These are phyloP conservation scores for Eupithecia centaureata DNA, from an alignment of 2,888 invertebrate genomes.

Conservation along the genomic window DNA sequence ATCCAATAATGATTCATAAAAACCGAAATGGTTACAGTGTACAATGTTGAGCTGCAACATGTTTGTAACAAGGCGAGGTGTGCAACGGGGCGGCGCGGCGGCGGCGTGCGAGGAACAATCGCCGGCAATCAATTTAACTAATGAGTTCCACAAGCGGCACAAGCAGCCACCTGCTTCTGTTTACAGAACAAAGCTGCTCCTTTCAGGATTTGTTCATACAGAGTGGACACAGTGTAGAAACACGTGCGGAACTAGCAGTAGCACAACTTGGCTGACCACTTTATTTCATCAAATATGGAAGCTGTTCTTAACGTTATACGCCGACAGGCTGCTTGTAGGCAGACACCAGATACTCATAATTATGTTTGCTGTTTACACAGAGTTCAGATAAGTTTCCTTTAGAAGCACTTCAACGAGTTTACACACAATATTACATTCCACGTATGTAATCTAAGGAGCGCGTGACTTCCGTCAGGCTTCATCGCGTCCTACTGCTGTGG, in stretches of 20 bases:
- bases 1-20: neutral
- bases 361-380: neutral
- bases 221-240: neutral
- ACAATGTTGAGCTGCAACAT: neutral
- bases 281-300: neutral
- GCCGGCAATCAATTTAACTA: conserved; percentile 25
- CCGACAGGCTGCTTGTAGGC: neutral
- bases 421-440: neutral
- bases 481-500: neutral
- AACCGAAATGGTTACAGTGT: neutral
- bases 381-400: neutral
- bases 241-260: neutral
- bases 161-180: conserved; percentile 26
- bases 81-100: too few relatives aligned
- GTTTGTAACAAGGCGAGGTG: neutral
- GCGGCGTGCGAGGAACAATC: conserved; percentile 10
- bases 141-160: conserved; percentile 16
- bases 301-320: neutral
- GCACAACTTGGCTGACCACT: neutral
- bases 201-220: conserved; percentile 17
- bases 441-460: neutral
- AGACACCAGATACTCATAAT: neutral
- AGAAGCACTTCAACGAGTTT: neutral
- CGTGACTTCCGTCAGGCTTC: neutral
- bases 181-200: conserved; percentile 24